Evolutionary conservation across 2,113 vertebrate species (phyloP).

Genomic region (Sminthopsis crassicaudata): DNA sequence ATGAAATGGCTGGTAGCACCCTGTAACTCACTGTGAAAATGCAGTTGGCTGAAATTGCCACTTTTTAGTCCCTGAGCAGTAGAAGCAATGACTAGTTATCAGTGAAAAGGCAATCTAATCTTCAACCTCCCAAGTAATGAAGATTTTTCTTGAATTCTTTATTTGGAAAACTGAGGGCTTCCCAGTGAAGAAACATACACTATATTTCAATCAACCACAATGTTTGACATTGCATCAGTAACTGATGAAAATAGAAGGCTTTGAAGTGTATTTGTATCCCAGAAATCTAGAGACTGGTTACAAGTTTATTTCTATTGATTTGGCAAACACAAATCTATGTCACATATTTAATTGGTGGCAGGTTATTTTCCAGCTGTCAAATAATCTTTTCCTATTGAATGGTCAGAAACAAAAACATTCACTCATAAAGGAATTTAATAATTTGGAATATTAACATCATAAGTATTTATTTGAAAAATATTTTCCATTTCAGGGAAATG

Average conservation of each 20-base stretch:
- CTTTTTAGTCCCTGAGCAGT: slow-evolving; percentile 23
- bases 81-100: slow-evolving; percentile 28
- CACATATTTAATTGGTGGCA: slow-evolving; percentile 66
- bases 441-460: slow-evolving; percentile 79
- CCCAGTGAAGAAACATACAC: slow-evolving; percentile 41
- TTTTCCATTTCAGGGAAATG: slow-evolving; percentile 79
- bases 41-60: slow-evolving; percentile 14
- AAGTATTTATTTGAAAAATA: slow-evolving; percentile 82
- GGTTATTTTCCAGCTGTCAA: slow-evolving; percentile 78
- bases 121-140: background rate
- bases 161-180: slow-evolving; percentile 42
- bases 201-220: slow-evolving; percentile 47
- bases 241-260: slow-evolving; percentile 59
- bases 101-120: slow-evolving; percentile 14
- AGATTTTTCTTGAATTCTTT: slow-evolving; percentile 9
- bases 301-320: slow-evolving; percentile 70
- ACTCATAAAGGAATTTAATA: slow-evolving; percentile 81
- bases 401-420: slow-evolving; percentile 73
- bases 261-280: slow-evolving; percentile 57
- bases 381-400: slow-evolving; percentile 75
- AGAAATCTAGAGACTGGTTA: slow-evolving; percentile 35
- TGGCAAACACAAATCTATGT: slow-evolving; percentile 60
- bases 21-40: slow-evolving; percentile 46
- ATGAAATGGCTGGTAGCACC: slow-evolving; percentile 30
- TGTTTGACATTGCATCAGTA: slow-evolving; percentile 52